Base-by-base conservation (phyloP, 2,113 vertebrate species). In the Siphamia tubifer region DNA sequence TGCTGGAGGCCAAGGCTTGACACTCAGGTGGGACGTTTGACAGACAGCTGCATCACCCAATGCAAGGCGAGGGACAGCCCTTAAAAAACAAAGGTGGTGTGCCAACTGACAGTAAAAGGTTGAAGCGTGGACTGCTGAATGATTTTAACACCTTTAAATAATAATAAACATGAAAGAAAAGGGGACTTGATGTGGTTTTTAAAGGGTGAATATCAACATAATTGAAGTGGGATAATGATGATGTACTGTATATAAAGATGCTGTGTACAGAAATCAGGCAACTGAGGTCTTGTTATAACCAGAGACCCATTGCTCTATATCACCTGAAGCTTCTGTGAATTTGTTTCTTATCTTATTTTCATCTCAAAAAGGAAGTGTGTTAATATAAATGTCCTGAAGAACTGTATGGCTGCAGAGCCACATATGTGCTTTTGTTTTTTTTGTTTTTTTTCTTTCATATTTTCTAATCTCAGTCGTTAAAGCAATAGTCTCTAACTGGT, bases 1-100 rank as follows among this genome's bases (percentile, higher is more conserved):
- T 98, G 96, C 80, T 98, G 75, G 96, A 98, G 84, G 96, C 96
- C 89, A 98, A 97, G 89, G 93, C 95, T 91, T 96, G 95, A 98
- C 83, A 44, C 40, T 16, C 0, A 49, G 58, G 48, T 38, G 23
- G 12, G 77, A 44, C n/a, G 51, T 57, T 68, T 72, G 82, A 87
- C 68, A 34, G 65, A 77, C 84, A 77, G 66, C 81, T 68, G 82
- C 79, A 52, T 71, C 73, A 36, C 64, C 77, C 74, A 53, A 54
- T 61, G 67, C 38, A 28, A 74, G 66, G 66, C 52, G 25, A 79
- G 58, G 43, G 82, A 78, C 79, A 72, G 54, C 43, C 62, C 28
- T 6, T 73, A 9, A 40, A 60, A 68, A 70, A 72, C 16, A 32
- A 63, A 57, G 81, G 48, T 39, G 52, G 61, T 66, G 69, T 83